Evolutionary conservation across 2,797 vertebrate genomes (phyloP).

Genomic region (Melanotaenia pygmaea): DNA sequence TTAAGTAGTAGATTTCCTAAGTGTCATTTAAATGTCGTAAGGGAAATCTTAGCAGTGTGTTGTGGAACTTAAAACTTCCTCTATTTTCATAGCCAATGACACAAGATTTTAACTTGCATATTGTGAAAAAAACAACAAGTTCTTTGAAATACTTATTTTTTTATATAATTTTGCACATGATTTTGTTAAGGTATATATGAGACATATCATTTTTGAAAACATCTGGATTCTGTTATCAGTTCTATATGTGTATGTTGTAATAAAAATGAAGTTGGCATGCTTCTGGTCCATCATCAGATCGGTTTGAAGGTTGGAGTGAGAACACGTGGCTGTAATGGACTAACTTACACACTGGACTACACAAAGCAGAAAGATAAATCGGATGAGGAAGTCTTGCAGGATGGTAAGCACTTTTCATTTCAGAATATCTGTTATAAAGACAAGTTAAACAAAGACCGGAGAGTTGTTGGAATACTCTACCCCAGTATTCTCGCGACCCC

Average conservation of each 20-base stretch:
- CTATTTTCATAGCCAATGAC: not conserved
- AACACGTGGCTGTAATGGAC: constrained; percentile 96
- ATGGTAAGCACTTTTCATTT: constrained; percentile 83
- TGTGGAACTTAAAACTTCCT: not conserved
- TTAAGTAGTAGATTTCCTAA: not conserved
- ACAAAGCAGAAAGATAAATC: constrained; percentile 91
- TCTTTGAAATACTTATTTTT: not conserved
- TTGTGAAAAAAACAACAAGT: too few species aligned
- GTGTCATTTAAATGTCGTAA: not conserved
- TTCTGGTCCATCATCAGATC: constrained; percentile 79
- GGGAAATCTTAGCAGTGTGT: not conserved
- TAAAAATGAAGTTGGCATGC: not conserved
- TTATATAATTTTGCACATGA: not conserved
- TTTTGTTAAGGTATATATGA: not conserved
- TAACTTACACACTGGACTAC: constrained; percentile 96
- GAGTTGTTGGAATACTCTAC: not conserved
- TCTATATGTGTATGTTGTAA: not conserved
- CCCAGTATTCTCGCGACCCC: not conserved
- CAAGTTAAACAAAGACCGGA: not conserved
- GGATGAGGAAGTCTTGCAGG: constrained; percentile 96
- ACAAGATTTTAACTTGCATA: not conserved
- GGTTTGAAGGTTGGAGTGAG: constrained; percentile 95
- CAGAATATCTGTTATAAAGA: not conserved
- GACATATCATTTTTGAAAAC: not conserved
- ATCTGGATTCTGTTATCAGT: not conserved